These are phyloP conservation scores for Decapterus maruadsi DNA, from an alignment of 2,797 vertebrate species.

Conservation along the genomic window DNA sequence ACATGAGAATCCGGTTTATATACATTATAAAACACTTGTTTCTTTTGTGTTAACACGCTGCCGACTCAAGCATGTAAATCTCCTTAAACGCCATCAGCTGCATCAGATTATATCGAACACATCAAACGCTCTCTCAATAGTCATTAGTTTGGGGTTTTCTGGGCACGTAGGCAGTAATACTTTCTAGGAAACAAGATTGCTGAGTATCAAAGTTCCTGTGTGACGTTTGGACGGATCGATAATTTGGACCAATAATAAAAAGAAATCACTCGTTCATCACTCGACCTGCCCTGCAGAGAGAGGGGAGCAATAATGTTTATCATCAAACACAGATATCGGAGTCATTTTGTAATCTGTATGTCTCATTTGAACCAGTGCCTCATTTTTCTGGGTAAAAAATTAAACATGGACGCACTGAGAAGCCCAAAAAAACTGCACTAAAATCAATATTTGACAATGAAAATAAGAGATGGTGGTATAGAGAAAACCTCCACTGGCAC, in stretches of 20 bases:
- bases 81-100: conserved; percentile 7
- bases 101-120: conserved; percentile 10
- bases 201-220: conserved; percentile 40
- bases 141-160: conserved; percentile 1
- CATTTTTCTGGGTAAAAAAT: background rate
- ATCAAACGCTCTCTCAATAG: conserved; percentile 5
- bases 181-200: conserved; percentile 55
- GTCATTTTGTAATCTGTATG: too few species aligned
- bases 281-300: background rate
- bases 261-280: background rate
- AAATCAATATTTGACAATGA: conserved; percentile 5
- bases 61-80: conserved; percentile 1
- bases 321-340: background rate
- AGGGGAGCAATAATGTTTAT: background rate
- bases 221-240: conserved; percentile 37
- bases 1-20: conserved; percentile 2
- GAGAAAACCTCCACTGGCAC: background rate
- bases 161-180: conserved; percentile 9
- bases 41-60: conserved; percentile 5
- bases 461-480: background rate
- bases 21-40: conserved; percentile 1
- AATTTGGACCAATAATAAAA: conserved; percentile 21
- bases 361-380: too few species aligned
- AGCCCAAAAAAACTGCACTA: background rate
- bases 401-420: background rate